Percentiles rank a stretch among this genome's conserved stretches.
Evolutionary conservation across 2,113 vertebrate species (phyloP).

Genomic region (Meleagris gallopavo): DNA sequence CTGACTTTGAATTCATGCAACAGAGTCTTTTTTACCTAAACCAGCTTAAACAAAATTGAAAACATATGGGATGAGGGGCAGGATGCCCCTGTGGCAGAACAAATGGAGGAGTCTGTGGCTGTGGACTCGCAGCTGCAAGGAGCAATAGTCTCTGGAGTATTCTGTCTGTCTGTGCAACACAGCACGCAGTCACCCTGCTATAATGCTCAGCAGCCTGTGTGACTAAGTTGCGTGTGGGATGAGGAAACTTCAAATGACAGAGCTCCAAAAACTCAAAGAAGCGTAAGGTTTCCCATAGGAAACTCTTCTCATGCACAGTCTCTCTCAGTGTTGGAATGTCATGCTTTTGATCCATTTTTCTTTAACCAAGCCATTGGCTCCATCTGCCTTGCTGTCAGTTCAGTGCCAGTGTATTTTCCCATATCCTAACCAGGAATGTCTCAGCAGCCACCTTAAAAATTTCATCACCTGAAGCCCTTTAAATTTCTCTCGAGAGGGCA

Average conservation of each 20-base stretch:
- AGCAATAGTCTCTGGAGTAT: neutral
- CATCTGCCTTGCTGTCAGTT: neutral
- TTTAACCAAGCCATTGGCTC: neutral
- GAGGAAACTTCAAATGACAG: fast-evolving
- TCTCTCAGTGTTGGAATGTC: neutral
- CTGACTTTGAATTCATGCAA: neutral
- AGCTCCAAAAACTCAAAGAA: neutral
- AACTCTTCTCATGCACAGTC: neutral
- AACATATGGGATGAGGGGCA: neutral
- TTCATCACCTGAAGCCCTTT: neutral
- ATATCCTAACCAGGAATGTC: fast-evolving
- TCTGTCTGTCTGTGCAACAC: neutral
- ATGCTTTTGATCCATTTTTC: fast-evolving
- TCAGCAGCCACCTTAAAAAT: neutral
- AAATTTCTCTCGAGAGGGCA: neutral
- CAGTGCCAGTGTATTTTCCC: neutral
- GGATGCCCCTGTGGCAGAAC: fast-evolving
- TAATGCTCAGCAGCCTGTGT: neutral
- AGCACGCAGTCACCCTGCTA: neutral
- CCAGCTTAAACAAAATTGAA: neutral
- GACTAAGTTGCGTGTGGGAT: neutral
- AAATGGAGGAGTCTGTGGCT: neutral
- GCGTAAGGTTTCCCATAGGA: neutral
- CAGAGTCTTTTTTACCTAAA: neutral
- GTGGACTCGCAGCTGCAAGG: neutral